Percentiles rank a stretch among this genome's conserved stretches.
Conservation (phyloP, 1,140 invertebrate genomes). For the Aphidius gifuensis region DNA sequence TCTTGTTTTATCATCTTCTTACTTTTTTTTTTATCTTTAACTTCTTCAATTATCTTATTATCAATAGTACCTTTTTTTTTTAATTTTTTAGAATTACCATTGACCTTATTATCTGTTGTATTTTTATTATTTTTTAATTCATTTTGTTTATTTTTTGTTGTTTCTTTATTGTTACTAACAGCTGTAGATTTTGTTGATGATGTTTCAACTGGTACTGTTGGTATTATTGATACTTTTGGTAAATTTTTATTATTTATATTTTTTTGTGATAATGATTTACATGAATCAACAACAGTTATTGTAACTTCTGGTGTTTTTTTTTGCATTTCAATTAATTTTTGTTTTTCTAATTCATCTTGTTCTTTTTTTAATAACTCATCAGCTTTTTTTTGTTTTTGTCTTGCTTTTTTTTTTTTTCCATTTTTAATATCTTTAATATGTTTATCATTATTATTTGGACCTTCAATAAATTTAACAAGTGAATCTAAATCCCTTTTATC, state of each 20-base stretch:
- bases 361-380: constrained; percentile 56
- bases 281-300: constrained; percentile 52
- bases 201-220: constrained; percentile 27
- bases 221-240: constrained; percentile 52
- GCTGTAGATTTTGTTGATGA: constrained; percentile 13
- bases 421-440: constrained; percentile 59
- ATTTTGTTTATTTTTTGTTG: constrained; percentile 1
- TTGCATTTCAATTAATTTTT: constrained; percentile 49
- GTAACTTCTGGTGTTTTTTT: constrained; percentile 57
- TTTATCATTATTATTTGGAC: constrained; percentile 35
- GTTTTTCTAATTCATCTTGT: constrained; percentile 52
- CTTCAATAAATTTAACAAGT: constrained; percentile 66
- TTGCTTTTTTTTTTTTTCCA: constrained; percentile 64
- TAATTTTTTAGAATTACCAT: neutral
- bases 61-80: constrained; percentile 6
- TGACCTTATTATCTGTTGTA: neutral
- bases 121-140: too few relatives aligned
- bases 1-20: constrained; percentile 19
- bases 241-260: constrained; percentile 40
- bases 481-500: constrained; percentile 59
- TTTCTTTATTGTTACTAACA: constrained; percentile 28
- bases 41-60: constrained; percentile 5
- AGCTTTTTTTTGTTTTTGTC: constrained; percentile 66
- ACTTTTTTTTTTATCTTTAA: constrained; percentile 13
- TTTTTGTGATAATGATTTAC: constrained; percentile 45